Conservation (phyloP, 2,888 invertebrate genomes). For the Thyatira batis region DNA sequence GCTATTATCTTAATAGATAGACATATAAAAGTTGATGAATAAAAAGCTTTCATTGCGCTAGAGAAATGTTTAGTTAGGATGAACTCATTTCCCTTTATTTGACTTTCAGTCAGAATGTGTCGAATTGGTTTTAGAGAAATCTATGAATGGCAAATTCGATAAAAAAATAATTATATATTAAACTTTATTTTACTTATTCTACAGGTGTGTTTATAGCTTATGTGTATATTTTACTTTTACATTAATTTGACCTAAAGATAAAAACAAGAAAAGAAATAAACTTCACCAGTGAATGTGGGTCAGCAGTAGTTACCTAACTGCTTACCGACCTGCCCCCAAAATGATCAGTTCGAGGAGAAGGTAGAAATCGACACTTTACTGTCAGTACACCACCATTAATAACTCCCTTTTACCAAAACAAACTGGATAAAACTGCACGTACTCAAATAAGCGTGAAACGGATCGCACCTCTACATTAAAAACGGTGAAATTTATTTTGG, state of each 20-base stretch:
- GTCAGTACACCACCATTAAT: not conserved
- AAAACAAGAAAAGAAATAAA: too few relatives aligned
- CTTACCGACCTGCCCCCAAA: not conserved
- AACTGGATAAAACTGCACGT: not conserved
- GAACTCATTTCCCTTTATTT: too few relatives aligned
- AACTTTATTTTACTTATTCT: too few relatives aligned
- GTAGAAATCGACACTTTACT: not conserved
- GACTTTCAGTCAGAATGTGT: too few relatives aligned
- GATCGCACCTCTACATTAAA: constrained; percentile 5
- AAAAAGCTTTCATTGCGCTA: not conserved
- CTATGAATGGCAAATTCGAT: too few relatives aligned
- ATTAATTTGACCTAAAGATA: too few relatives aligned
- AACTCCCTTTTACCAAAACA: not conserved
- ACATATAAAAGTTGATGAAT: not conserved
- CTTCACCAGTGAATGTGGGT: too few relatives aligned
- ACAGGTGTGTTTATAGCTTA: too few relatives aligned
- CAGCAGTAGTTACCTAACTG: not conserved
- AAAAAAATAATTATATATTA: too few relatives aligned
- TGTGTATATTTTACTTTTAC: too few relatives aligned
- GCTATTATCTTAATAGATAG: not conserved
- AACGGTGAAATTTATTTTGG: constrained; percentile 39
- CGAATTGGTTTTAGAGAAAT: too few relatives aligned
- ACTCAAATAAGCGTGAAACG: constrained; percentile 4
- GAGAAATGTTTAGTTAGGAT: not conserved
- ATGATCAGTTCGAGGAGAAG: not conserved